Conservation (phyloP, 1,140 invertebrate genomes). For the Temnothorax nylanderi region DNA sequence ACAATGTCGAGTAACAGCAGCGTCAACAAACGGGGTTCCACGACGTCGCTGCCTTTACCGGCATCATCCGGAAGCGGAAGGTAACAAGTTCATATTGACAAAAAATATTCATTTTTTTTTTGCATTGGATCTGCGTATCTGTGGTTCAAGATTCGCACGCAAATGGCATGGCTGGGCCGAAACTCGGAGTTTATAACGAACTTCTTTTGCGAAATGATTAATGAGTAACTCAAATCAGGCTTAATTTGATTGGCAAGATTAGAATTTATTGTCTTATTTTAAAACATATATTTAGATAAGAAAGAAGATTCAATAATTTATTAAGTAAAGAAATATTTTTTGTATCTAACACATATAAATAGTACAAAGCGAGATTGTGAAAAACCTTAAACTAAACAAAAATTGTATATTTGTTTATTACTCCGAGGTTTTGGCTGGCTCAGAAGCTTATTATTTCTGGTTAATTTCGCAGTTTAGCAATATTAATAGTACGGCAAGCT, state of each 20-base stretch:
- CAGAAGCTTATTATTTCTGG: conserved; percentile 77
- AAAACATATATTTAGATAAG: background rate
- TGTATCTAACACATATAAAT: background rate
- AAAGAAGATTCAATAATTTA: background rate
- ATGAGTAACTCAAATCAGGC: conserved; percentile 46
- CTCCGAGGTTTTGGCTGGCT: conserved; percentile 77
- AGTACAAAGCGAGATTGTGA: background rate
- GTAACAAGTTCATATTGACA: conserved; percentile 71
- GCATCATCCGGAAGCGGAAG: conserved; percentile 80
- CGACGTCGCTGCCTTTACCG: conserved; percentile 80
- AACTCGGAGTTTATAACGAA: conserved; percentile 71
- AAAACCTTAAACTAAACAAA: background rate
- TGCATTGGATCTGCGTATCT: conserved; percentile 78
- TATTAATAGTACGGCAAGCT: conserved; percentile 75
- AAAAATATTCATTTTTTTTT: conserved; percentile 63
- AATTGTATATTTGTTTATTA: conserved; percentile 65
- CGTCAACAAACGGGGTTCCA: conserved; percentile 80
- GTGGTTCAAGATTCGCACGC: conserved; percentile 80
- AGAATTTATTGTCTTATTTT: background rate
- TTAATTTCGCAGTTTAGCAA: conserved; percentile 78
- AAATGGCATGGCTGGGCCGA: conserved; percentile 77
- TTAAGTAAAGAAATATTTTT: background rate
- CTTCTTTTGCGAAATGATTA: conserved; percentile 51
- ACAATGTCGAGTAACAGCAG: conserved; percentile 77
- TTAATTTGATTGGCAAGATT: background rate